Evolutionary conservation across 1,140 invertebrate genomes (phyloP).

Genomic region (Macrosteles quadrilineatus): DNA sequence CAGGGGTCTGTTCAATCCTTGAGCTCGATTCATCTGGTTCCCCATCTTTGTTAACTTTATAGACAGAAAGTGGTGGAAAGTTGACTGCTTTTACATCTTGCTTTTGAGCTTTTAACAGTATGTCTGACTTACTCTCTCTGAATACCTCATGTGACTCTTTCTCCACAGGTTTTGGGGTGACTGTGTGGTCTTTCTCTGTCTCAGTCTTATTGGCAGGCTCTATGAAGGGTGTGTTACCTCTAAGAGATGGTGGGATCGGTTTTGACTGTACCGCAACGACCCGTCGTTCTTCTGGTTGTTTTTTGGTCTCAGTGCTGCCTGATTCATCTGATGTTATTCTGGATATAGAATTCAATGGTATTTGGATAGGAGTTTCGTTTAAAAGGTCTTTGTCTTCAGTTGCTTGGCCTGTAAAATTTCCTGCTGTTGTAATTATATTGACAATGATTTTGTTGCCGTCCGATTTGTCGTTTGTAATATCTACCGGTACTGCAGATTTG

Average conservation of each 20-base stretch:
- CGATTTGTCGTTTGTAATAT: slow-evolving; percentile 10
- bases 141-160: slow-evolving; percentile 30
- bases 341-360: background rate
- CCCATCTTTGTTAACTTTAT: slow-evolving; percentile 15
- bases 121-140: slow-evolving; percentile 14
- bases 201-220: slow-evolving; percentile 24
- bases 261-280: slow-evolving; percentile 30
- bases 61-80: slow-evolving; percentile 32
- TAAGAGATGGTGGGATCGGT: slow-evolving; percentile 39
- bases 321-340: slow-evolving; percentile 18
- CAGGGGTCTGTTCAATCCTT: background rate
- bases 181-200: slow-evolving; percentile 17
- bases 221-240: slow-evolving; percentile 38
- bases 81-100: slow-evolving; percentile 13
- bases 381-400: slow-evolving; percentile 1
- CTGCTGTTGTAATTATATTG: background rate
- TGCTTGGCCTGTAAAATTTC: background rate
- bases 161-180: slow-evolving; percentile 28
- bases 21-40: slow-evolving; percentile 28
- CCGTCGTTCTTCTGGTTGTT: background rate
- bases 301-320: background rate
- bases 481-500: slow-evolving; percentile 16
- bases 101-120: background rate
- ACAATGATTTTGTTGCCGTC: background rate
- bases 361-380: background rate